A percentile compares a stretch with the other conserved stretches of the same genome.
phyloP scores from a whole-genome alignment of 2,113 vertebrate species.

The Eptatretus burgeri region DNA sequence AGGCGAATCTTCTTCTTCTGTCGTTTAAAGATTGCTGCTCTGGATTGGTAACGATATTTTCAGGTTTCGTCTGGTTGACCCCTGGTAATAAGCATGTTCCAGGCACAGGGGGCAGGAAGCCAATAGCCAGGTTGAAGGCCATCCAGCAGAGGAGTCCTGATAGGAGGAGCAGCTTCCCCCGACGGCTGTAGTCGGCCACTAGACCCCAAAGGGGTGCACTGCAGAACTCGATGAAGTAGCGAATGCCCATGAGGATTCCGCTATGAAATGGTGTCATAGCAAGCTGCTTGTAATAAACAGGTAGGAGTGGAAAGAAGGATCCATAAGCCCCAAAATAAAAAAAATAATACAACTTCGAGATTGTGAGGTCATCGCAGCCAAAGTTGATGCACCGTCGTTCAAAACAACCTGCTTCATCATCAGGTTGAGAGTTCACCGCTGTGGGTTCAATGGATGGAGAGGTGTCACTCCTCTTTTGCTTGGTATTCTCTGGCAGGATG shows the following conservation, averaged over 20 bases:
- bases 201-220: constrained; percentile 94
- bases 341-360: constrained; percentile 91
- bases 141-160: constrained; percentile 82
- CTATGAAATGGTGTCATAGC: constrained; percentile 65
- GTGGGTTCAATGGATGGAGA: constrained; percentile 13
- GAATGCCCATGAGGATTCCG: constrained; percentile 62
- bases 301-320: constrained; percentile 62
- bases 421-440: constrained; percentile 10
- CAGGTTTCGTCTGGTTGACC: too few relatives aligned
- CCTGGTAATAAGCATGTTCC: too few relatives aligned
- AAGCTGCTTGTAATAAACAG: constrained; percentile 78
- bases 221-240: constrained; percentile 96
- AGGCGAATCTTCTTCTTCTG: too few relatives aligned
- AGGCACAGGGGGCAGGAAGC: constrained; percentile 44
- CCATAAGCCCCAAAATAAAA: constrained; percentile 92
- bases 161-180: constrained; percentile 57
- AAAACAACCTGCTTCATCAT: constrained; percentile 32
- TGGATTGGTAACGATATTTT: too few relatives aligned
- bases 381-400: constrained; percentile 45
- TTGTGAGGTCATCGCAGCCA: constrained; percentile 38
- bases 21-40: too few relatives aligned
- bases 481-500: constrained; percentile 12
- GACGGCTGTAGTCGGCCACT: constrained; percentile 65
- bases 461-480: constrained; percentile 25
- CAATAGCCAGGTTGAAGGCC: constrained; percentile 65